These are phyloP conservation scores for Pogonocichla stellata DNA, from an alignment of 2,113 vertebrate species.

Conservation along the genomic window DNA sequence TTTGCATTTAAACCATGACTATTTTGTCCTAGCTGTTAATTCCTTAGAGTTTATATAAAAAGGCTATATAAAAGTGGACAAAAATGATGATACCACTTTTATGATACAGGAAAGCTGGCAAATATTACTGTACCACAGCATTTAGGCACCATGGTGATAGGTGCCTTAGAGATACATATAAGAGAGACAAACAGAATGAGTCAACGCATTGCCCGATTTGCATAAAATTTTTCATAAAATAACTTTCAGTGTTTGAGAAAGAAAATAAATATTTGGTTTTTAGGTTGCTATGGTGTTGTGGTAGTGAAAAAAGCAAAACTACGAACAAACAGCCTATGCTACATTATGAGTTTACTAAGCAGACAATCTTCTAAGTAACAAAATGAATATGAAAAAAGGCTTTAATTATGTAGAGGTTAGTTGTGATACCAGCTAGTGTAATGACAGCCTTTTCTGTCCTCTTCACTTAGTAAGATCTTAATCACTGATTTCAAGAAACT, in stretches of 20 bases:
- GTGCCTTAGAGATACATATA: constrained; percentile 23
- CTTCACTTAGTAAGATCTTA: not conserved
- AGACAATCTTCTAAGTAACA: not conserved
- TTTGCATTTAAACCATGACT: not conserved
- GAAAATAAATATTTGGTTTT: constrained; percentile 53
- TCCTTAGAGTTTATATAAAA: not conserved
- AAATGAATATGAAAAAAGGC: not conserved
- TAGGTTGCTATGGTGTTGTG: constrained; percentile 30
- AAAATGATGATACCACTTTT: not conserved
- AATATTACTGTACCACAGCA: not conserved
- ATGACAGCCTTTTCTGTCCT: not conserved
- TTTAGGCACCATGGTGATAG: constrained; percentile 44
- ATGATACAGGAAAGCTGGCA: not conserved
- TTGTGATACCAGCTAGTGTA: not conserved
- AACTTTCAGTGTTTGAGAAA: constrained; percentile 20
- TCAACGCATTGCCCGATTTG: not conserved
- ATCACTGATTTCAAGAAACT: not conserved
- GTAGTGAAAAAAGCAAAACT: not conserved
- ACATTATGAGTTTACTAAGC: not conserved
- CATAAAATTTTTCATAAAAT: constrained; percentile 46
- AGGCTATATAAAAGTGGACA: not conserved
- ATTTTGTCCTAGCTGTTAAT: not conserved
- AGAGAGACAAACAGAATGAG: constrained; percentile 48
- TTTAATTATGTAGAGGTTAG: not conserved
- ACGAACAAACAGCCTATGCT: not conserved